Percentiles rank a stretch among this genome's conserved stretches.
Conservation (phyloP, 2,113 vertebrate genomes). For the Mormyrus iriodes region DNA sequence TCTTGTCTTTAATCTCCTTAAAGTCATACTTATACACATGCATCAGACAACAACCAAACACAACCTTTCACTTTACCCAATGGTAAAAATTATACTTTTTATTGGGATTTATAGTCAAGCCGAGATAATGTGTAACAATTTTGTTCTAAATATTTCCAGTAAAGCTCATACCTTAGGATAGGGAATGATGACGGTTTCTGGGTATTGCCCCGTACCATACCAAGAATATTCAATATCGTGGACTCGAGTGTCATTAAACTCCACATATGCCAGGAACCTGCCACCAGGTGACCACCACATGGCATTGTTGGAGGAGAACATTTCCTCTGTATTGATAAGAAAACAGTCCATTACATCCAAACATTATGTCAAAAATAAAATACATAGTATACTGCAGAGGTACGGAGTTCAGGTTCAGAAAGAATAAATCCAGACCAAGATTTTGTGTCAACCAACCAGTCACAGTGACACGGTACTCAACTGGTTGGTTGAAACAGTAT, state of each 20-base stretch:
- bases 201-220: conserved; percentile 90
- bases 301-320: conserved; percentile 78
- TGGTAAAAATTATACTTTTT: not conserved
- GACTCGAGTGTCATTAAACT: conserved; percentile 83
- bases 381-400: not conserved
- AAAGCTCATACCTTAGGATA: conserved; percentile 83
- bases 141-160: not conserved
- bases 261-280: conserved; percentile 74
- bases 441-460: not conserved
- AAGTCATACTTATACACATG: not conserved
- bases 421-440: not conserved
- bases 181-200: conserved; percentile 78
- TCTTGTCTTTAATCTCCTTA: not conserved
- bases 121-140: not conserved
- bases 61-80: not conserved
- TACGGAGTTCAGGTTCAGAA: not conserved
- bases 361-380: not conserved
- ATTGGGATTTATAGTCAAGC: not conserved
- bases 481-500: not conserved
- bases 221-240: conserved; percentile 83
- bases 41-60: not conserved
- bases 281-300: conserved; percentile 92
- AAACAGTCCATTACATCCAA: not conserved
- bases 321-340: conserved; percentile 75
- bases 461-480: not conserved